Base-by-base conservation (phyloP, 2,888 invertebrate species). In the Morinoia aosen region DNA sequence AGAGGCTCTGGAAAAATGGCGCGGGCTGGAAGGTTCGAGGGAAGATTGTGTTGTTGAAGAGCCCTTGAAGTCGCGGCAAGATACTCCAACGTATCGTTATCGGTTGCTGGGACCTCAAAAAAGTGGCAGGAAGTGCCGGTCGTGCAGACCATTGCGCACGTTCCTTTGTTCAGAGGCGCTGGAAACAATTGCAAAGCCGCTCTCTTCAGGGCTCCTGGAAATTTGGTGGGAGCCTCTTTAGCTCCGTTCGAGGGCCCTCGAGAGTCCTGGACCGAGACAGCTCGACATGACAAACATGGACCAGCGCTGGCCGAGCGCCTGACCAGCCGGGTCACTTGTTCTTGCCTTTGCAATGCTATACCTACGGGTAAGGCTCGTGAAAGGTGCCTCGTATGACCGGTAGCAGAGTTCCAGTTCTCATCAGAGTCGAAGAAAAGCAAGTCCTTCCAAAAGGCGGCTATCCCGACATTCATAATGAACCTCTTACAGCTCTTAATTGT, bases 161-260 rank as follows among this genome's bases (percentile, higher is more conserved):
- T 93, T 93, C 93, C 93, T 93, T 93, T 93, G 93, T 93, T 93
- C 93, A 57, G 93, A 93, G 57, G 57, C 93, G 93, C n/a, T 57
- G 93, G 93, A 93, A 93, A 93, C 93, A 93, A 93, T 93, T 93
- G 93, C 93, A 93, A 57, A 93, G 93, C 93, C 57, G 93, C 93
- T 57, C 93, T 93, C 93, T 93, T 93, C 93, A 93, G 57, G n/a
- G 93, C 93, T 48, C 48, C 57, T 57, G 93, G 93, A 57, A 93
- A 93, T 57, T 93, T 93, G 56, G 57, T 56, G 56, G 93, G 93
- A n/a, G n/a, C 57, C 93, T 93, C 93, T 93, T 93, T 93, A 93
- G 93, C 57, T 93, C 93, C 11, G 57, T 48, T 93, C 93, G 57
- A 93, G 93, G 57, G 93, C 93, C 93, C 93, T 93, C 57, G 19